Evolutionary conservation across 2,797 vertebrate species (phyloP), one percentile per base, ranked within the genome.

Genomic region (Tangara arthus): DNA sequence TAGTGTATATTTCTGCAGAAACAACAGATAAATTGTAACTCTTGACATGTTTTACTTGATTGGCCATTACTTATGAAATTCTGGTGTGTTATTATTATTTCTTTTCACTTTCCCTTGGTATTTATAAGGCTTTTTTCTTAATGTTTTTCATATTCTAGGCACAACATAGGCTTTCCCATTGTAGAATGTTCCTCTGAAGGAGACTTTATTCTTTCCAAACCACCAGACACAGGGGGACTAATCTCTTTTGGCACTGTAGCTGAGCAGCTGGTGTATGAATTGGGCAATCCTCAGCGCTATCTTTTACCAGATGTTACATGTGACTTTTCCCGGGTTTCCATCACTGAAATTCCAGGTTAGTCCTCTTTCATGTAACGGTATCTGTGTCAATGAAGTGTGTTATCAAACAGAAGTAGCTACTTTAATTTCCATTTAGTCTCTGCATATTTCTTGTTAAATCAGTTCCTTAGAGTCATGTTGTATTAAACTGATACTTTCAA

Each of bases 211-310:
- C 95, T 99, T 68, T 98, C 98, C 78, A 99, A 99, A 84, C 98
- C 98, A 15, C 98, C 98, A 3, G 91, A 95, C 16, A 98, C 98
- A 2, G 98, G 98, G 4, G 98, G 98, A 17, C 96, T 99, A 6
- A 97, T 99, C 39, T 98, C 97, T 37, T 98, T 99, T 42, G 98
- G 98, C 44, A 98, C 98, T 2, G 98, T 97, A 37, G 98, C 98
- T 12, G 98, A 99, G 95, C 98, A 99, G 94, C 97, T 99, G 93
- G 97, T 99, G 20, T 99, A 99, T 89, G 98, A 99, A 97, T 98
- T 99, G 37, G 98, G 97, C 2, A 98, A 99, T 97, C 98, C 98
- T 22, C 96, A 91, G 64, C 56, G 90, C 15, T 99, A 99, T 96
- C 97, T 98, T 94, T 97, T 99, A 86, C 98, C 98, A 22, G 98